phyloP scores from a whole-genome alignment of 2,797 vertebrate species.

The Diplodus sargus region DNA sequence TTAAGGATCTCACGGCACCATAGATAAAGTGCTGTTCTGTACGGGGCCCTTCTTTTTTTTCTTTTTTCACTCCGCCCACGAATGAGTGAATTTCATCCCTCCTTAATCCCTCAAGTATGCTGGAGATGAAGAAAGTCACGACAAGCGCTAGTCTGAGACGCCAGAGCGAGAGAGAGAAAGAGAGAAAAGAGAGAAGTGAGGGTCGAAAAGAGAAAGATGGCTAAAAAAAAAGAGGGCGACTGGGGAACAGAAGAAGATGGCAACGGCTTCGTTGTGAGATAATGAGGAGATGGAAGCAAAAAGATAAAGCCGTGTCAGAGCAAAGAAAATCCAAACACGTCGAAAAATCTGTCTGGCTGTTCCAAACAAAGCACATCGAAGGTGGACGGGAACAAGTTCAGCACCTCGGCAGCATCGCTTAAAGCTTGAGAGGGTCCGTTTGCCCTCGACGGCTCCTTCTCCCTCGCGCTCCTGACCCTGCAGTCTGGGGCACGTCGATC shows the following conservation, averaged over 20 bases:
- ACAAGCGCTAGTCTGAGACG: constrained; percentile 66
- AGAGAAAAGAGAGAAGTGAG: neutral
- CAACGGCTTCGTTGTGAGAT: constrained; percentile 13
- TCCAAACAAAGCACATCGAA: neutral
- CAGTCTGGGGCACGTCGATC: constrained; percentile 3
- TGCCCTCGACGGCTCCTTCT: neutral
- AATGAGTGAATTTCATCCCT: constrained; percentile 84
- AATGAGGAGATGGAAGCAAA: constrained; percentile 7
- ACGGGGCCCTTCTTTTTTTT: constrained; percentile 62
- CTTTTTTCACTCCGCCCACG: constrained; percentile 63
- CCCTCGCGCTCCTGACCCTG: constrained; percentile 19
- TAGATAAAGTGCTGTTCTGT: constrained; percentile 74
- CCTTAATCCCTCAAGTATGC: constrained; percentile 87
- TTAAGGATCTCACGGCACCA: constrained; percentile 72
- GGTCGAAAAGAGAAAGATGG: constrained; percentile 32
- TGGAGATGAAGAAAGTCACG: constrained; percentile 84
- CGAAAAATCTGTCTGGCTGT: neutral
- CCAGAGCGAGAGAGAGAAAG: constrained; percentile 36
- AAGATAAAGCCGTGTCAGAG: neutral
- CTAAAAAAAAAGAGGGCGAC: constrained; percentile 14
- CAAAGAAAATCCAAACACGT: constrained; percentile 8
- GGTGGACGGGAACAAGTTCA: neutral
- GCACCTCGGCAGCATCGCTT: neutral
- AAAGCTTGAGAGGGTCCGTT: neutral
- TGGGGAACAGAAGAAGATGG: constrained; percentile 11